These are phyloP conservation scores for Anas platyrhynchos DNA, from an alignment of 2,113 vertebrate species.

Conservation along the genomic window DNA sequence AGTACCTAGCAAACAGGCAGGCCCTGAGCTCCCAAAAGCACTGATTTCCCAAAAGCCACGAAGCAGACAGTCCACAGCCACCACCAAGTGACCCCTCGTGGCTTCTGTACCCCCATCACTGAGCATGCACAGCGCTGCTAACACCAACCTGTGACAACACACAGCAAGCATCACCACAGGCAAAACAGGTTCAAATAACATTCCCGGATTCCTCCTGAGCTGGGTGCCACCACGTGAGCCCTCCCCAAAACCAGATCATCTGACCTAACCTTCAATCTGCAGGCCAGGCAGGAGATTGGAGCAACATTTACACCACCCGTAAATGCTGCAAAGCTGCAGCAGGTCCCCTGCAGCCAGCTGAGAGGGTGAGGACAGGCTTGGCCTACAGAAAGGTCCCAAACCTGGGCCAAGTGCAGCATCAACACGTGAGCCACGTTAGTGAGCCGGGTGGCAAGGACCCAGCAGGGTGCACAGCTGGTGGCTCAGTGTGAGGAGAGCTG, in stretches of 20 bases:
- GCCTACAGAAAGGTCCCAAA: no score
- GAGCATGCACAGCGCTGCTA: rapidly evolving
- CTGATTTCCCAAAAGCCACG: neutral
- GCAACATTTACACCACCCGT: no score
- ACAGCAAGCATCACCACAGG: neutral
- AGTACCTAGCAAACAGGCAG: neutral
- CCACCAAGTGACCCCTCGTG: neutral
- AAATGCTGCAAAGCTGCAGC: no score
- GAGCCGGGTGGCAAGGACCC: no score
- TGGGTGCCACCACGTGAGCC: neutral
- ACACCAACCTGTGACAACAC: rapidly evolving
- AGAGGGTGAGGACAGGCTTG: no score
- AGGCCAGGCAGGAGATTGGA: neutral
- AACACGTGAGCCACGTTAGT: neutral
- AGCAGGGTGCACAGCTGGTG: neutral
- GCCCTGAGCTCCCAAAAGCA: neutral
- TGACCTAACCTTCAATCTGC: rapidly evolving
- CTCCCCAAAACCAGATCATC: neutral
- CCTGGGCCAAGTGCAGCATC: neutral
- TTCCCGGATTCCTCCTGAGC: neutral
- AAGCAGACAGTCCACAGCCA: neutral
- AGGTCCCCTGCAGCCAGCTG: no score
- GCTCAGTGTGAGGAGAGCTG: neutral
- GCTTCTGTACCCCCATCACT: no score
- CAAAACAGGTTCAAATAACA: neutral